Conservation (phyloP, 1,140 invertebrate genomes). For the Battus philenor region DNA sequence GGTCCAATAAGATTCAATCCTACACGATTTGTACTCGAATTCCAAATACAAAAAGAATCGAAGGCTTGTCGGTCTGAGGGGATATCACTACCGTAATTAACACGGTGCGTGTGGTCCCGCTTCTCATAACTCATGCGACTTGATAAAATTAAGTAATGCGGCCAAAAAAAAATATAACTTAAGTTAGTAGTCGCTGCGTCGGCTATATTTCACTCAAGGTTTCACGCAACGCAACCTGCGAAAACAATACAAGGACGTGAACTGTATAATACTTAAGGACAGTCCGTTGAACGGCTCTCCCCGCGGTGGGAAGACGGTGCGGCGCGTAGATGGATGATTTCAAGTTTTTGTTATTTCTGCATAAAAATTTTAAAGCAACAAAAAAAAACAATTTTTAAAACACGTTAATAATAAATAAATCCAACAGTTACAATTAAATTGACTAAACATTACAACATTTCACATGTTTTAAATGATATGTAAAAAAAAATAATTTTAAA, state of each 20-base stretch:
- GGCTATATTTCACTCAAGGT: constrained; percentile 64
- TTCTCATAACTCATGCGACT: constrained; percentile 70
- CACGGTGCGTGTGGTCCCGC: constrained; percentile 62
- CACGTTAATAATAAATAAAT: too few species aligned
- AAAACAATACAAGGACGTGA: constrained; percentile 72
- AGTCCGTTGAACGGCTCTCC: not conserved
- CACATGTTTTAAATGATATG: too few species aligned
- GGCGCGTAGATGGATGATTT: too few species aligned
- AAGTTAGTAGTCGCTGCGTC: constrained; percentile 65
- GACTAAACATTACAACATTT: too few species aligned
- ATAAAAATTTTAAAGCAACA: too few species aligned
- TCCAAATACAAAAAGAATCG: constrained; percentile 13
- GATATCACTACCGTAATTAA: constrained; percentile 53
- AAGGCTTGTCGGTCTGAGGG: constrained; percentile 17
- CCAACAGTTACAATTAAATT: too few species aligned
- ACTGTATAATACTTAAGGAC: constrained; percentile 29
- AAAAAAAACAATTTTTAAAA: too few species aligned
- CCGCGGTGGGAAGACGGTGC: not conserved
- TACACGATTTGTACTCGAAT: too few species aligned
- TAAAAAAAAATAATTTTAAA: too few species aligned
- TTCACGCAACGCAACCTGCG: constrained; percentile 67
- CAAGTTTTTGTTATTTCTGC: too few species aligned
- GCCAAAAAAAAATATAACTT: constrained; percentile 58
- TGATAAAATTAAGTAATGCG: constrained; percentile 73
- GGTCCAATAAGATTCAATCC: too few species aligned